Evolutionary conservation across 1,140 invertebrate species (phyloP), one percentile per base, ranked within the genome.

Genomic region (Sarcophaga bullata): DNA sequence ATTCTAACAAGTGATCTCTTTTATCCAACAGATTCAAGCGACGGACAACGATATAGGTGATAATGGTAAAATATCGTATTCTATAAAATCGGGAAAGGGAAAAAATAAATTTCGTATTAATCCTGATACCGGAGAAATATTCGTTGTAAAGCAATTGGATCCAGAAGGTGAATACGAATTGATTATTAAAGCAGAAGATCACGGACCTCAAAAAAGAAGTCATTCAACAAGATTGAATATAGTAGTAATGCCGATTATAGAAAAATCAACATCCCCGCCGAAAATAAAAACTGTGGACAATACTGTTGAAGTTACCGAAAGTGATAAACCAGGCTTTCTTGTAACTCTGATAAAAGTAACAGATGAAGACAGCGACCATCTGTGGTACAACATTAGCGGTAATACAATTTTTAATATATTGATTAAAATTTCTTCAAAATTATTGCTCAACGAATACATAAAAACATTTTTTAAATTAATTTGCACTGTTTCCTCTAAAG

Each of bases 381-480:
- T 99, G 62, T 98, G 96, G 95, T 98, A 96, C 89, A 94, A 96
- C 85, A 98, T 98, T 84, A 92, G 95, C 73, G 95, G 96, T 97
- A 91, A 92, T 94, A 92, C 19, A 58, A 52, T 52, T 52, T 52
- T 52, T 52, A 37, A 10, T 52, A 52, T 52, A 10, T 52, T 52
- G 50, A 52, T 52, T 52, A 1, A 37, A 37, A 37, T 37, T 37
- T 37, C 1, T 37, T 1, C 25, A 37, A 37, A 37, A 37, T 37
- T 37, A 37, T 37, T 37, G 4, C 25, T 37, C 25, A 37, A 37
- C 25, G 4, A 37, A 37, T 4, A 37, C 25, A 37, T 37, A 37
- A 37, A 1, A 37, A 37, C 4, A n/a, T 37, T 37, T 37, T 37
- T 37, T 37, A 37, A 37, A 37, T 37, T 37, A 37, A 37, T 37